These are phyloP conservation scores for Caenorhabditis sinica DNA, from an alignment of 2,888 invertebrate species.

Conservation along the genomic window DNA sequence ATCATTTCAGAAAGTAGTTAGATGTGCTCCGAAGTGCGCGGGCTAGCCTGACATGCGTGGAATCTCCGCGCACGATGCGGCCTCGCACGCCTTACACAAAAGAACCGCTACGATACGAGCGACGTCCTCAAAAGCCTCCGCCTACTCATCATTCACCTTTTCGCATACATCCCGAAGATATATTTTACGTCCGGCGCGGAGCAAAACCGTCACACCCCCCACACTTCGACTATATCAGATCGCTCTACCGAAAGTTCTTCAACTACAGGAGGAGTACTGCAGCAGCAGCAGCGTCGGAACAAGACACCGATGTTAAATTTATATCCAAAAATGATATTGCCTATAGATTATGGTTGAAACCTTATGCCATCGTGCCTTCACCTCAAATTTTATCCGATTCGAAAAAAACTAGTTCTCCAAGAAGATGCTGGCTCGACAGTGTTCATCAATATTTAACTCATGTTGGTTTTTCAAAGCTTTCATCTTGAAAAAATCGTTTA, in stretches of 20 bases:
- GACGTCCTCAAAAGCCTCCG: constrained; percentile 26
- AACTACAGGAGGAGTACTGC: background rate
- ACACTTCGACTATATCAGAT: background rate
- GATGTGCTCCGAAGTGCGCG: constrained; percentile 69
- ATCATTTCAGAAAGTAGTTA: constrained; percentile 60
- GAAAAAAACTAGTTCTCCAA: constrained; percentile 50
- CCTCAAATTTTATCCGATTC: constrained; percentile 47
- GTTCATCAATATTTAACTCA: constrained; percentile 17
- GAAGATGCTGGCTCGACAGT: constrained; percentile 37
- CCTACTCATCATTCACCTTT: constrained; percentile 16
- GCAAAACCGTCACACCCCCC: background rate
- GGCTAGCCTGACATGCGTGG: constrained; percentile 72
- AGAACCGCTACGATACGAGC: constrained; percentile 21
- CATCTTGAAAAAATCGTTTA: background rate
- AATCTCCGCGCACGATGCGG: constrained; percentile 67
- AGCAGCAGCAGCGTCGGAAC: no score
- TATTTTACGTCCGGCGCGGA: constrained; percentile 24
- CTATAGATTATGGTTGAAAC: constrained; percentile 31
- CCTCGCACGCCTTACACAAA: constrained; percentile 62
- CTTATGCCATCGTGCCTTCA: constrained; percentile 31
- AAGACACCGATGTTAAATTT: background rate
- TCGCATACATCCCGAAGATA: constrained; percentile 12
- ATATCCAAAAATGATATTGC: constrained; percentile 16
- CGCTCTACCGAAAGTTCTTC: background rate
- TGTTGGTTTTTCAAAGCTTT: constrained; percentile 9